Evolutionary conservation across 2,113 vertebrate species (phyloP).

Genomic region (Haemorhous mexicanus): DNA sequence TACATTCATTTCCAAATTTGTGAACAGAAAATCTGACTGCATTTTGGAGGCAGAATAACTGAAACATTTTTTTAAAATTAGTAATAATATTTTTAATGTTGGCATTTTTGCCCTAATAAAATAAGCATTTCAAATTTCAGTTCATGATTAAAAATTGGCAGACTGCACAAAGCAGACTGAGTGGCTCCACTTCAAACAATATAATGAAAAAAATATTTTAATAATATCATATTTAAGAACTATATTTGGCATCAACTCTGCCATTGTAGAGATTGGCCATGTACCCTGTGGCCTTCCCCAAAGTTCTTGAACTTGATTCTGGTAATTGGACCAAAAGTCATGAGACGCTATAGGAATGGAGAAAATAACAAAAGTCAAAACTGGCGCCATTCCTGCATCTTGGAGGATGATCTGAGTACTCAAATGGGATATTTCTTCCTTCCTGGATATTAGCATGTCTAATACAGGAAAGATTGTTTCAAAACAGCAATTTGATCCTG

Average conservation of each 20-base stretch:
- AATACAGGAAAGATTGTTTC: not conserved
- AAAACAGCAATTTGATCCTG: conserved; percentile 14
- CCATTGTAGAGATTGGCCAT: not conserved
- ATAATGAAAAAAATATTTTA: conserved; percentile 35
- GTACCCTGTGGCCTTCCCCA: not conserved
- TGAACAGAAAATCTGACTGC: not conserved
- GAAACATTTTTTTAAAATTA: conserved; percentile 12
- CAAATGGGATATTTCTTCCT: not conserved
- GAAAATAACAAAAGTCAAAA: conserved; percentile 6
- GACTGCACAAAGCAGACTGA: conserved; percentile 26
- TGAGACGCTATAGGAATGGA: not conserved
- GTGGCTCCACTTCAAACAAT: conserved; percentile 56
- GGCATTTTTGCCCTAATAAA: not conserved
- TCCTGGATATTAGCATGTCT: not conserved
- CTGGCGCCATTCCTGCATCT: not conserved
- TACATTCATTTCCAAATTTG: not conserved
- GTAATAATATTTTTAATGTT: conserved; percentile 27
- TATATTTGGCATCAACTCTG: conserved; percentile 3
- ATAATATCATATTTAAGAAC: conserved; percentile 13
- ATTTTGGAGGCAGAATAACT: conserved; percentile 8
- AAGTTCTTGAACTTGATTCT: not conserved
- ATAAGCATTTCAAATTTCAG: conserved; percentile 55
- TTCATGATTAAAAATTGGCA: conserved; percentile 45
- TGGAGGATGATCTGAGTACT: not conserved
- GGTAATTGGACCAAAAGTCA: not conserved